Conservation (phyloP, 2,113 vertebrate genomes). For the Empidonax traillii region DNA sequence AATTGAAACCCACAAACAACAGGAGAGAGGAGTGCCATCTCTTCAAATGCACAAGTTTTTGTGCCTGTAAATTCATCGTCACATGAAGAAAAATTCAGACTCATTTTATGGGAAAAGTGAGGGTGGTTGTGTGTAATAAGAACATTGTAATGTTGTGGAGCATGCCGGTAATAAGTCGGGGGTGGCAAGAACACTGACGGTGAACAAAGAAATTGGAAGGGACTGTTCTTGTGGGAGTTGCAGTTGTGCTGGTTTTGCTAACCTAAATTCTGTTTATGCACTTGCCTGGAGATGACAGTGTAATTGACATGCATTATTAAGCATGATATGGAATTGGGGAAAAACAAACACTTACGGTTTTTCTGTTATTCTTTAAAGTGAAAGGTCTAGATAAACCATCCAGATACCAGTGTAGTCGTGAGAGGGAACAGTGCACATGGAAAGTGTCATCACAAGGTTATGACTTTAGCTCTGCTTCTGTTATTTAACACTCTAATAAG, state of each 20-base stretch:
- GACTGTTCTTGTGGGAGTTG: background rate
- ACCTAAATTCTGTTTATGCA: background rate
- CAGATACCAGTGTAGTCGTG: background rate
- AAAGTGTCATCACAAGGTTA: background rate
- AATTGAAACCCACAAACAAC: background rate
- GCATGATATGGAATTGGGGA: background rate
- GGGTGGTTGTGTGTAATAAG: background rate
- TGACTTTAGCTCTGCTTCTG: background rate
- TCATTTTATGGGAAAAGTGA: background rate
- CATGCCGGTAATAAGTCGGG: background rate
- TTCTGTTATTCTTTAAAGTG: background rate
- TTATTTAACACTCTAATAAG: background rate
- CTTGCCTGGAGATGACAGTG: background rate
- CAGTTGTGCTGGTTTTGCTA: background rate
- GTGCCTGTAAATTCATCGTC: background rate
- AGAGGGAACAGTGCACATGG: accelerated
- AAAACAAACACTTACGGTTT: background rate
- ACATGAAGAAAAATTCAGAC: background rate
- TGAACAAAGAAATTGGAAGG: background rate
- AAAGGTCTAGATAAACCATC: background rate
- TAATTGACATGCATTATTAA: background rate
- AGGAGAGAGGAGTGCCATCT: background rate
- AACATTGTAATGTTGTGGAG: background rate
- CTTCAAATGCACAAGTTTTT: background rate
- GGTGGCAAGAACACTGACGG: background rate